phyloP scores from a whole-genome alignment of 2,113 vertebrate genomes.

The Macrotis lagotis region DNA sequence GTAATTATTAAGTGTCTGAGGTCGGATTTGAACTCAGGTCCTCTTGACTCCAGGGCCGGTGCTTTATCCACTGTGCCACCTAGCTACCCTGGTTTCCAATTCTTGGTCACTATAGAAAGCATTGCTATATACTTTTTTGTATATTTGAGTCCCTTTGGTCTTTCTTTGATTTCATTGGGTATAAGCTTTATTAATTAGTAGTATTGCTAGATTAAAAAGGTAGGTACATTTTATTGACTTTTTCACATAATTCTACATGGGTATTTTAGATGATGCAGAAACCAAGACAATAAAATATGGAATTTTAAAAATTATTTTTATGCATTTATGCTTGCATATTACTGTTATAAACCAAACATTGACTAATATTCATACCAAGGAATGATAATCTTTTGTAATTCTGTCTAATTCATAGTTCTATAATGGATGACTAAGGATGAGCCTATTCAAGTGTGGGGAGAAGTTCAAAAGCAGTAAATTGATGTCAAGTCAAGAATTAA shows the following conservation, averaged over 20 bases:
- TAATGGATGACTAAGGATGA: neutral
- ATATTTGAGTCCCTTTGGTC: neutral
- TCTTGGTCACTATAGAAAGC: neutral
- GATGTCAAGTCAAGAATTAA: neutral
- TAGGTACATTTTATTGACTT: neutral
- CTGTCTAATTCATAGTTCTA: neutral
- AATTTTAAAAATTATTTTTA: neutral
- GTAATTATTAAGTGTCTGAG: too few relatives aligned
- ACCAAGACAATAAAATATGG: neutral
- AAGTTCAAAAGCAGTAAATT: neutral
- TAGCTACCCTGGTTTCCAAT: neutral
- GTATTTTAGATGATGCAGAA: neutral
- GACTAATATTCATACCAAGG: neutral
- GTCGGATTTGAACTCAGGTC: too few relatives aligned
- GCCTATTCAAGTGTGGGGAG: neutral
- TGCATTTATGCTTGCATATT: neutral
- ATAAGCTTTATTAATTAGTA: neutral
- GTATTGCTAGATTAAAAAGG: neutral
- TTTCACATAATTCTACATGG: neutral
- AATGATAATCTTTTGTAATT: neutral
- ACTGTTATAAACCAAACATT: neutral
- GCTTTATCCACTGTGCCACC: too few relatives aligned
- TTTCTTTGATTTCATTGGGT: neutral
- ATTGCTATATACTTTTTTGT: neutral
- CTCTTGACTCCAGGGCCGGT: too few relatives aligned